Conservation (phyloP, 2,888 invertebrate genomes). For the Herminia tarsipennalis region DNA sequence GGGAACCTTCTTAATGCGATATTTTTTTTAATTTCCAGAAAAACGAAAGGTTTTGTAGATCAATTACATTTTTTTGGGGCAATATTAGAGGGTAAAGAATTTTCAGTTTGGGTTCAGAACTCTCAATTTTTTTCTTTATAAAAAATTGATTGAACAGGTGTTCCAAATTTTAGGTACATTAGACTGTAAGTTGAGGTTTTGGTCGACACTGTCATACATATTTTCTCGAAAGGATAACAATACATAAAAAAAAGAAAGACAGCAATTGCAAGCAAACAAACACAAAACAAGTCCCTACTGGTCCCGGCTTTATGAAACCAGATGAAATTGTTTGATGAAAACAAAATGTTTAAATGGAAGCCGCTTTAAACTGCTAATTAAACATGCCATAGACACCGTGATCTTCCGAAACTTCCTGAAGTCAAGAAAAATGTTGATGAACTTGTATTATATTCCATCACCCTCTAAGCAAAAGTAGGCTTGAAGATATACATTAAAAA, state of each 20-base stretch:
- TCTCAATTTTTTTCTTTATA: no score
- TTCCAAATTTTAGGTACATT: no score
- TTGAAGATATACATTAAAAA: conserved; percentile 20
- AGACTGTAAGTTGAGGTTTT: no score
- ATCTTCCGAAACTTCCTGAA: background rate
- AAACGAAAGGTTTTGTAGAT: conserved; percentile 33
- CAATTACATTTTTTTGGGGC: conserved; percentile 32
- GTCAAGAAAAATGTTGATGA: conserved; percentile 3
- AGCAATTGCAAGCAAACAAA: no score
- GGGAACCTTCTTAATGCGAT: conserved; percentile 55
- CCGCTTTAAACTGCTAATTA: conserved; percentile 3
- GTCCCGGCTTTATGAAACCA: no score
- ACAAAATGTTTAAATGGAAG: background rate
- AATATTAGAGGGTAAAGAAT: no score
- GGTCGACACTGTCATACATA: no score
- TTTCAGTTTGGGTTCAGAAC: no score
- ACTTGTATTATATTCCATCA: conserved; percentile 27
- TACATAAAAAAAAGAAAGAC: no score
- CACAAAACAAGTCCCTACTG: no score
- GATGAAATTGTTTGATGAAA: background rate
- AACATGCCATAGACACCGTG: background rate
- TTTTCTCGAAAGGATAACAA: no score
- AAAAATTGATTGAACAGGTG: no score
- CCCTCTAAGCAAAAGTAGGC: conserved; percentile 24
- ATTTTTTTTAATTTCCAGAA: conserved; percentile 54